Evolutionary conservation across 2,113 vertebrate species (phyloP).

Genomic region (Dascyllus trimaculatus): DNA sequence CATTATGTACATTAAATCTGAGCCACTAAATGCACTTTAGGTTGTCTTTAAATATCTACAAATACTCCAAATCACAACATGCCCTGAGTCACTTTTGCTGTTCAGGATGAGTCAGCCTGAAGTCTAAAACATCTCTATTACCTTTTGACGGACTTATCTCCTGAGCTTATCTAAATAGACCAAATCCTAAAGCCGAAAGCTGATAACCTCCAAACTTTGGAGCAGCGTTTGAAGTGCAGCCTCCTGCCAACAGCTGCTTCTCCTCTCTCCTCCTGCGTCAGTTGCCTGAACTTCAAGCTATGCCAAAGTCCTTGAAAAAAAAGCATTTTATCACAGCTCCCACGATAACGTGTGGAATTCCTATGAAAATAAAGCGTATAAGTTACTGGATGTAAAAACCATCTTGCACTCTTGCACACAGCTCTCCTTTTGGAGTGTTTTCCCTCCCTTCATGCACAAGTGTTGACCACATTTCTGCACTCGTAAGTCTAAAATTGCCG

Average conservation of each 20-base stretch:
- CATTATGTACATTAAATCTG: background rate
- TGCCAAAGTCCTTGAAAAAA: background rate
- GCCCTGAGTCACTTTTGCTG: background rate
- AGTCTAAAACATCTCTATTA: background rate
- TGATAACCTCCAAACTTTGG: conserved; percentile 55
- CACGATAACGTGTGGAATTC: background rate
- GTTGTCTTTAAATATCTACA: background rate
- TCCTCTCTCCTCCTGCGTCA: conserved; percentile 37
- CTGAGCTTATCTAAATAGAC: conserved; percentile 51
- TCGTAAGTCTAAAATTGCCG: background rate
- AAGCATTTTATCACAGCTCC: conserved; percentile 1
- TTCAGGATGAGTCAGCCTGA: background rate
- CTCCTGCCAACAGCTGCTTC: conserved; percentile 65
- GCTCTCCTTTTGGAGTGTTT: too few relatives aligned
- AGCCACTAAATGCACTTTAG: background rate
- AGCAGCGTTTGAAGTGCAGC: conserved; percentile 45
- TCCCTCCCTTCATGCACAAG: background rate
- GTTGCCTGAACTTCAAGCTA: conserved; percentile 9
- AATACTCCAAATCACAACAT: background rate
- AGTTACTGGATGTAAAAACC: background rate
- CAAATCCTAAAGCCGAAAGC: conserved; percentile 39
- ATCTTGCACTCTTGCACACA: too few relatives aligned
- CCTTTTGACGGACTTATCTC: conserved; percentile 18
- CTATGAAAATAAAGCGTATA: background rate
- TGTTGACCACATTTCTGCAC: background rate